Evolutionary conservation across 2,888 invertebrate species (phyloP).

Genomic region (Acheta domesticus): DNA sequence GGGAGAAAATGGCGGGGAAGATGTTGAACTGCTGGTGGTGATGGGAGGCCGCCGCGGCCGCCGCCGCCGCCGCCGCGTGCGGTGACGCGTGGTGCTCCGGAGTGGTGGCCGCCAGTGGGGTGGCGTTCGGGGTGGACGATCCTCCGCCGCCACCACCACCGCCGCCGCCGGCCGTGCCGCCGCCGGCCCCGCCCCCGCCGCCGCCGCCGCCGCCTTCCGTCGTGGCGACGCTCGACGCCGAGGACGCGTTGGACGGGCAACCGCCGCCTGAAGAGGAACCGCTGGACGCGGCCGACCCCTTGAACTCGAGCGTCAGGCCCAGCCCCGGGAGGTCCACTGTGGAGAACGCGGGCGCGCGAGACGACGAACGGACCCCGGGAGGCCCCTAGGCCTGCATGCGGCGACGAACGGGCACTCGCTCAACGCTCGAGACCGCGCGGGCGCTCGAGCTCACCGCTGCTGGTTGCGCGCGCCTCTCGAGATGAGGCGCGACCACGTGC

Average conservation of each 20-base stretch:
- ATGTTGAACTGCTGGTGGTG: slow-evolving; percentile 77
- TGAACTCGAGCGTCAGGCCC: slow-evolving; percentile 41
- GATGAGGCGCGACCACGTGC: no score
- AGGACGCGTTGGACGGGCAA: slow-evolving; percentile 49
- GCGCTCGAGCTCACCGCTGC: no score
- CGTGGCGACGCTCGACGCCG: slow-evolving; percentile 44
- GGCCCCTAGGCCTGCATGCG: no score
- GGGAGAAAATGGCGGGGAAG: slow-evolving; percentile 85
- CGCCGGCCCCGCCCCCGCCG: not conserved
- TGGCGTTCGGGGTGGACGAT: not conserved
- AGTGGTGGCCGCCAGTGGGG: slow-evolving; percentile 12
- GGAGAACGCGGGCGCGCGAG: slow-evolving; percentile 21
- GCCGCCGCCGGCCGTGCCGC: slow-evolving; percentile 44
- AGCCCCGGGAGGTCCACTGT: not conserved
- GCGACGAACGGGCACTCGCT: no score
- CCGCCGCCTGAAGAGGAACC: slow-evolving; percentile 42
- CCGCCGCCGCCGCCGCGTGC: slow-evolving; percentile 41
- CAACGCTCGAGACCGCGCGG: no score
- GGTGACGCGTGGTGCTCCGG: slow-evolving; percentile 20
- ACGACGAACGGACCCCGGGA: not conserved
- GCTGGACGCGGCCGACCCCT: slow-evolving; percentile 28
- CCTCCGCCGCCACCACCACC: slow-evolving; percentile 29
- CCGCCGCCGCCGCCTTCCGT: not conserved
- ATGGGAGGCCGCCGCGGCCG: slow-evolving; percentile 50
- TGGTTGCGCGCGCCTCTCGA: no score